Evolutionary conservation across 2,113 vertebrate genomes (phyloP).

Genomic region (Dendropsophus ebraccatus): DNA sequence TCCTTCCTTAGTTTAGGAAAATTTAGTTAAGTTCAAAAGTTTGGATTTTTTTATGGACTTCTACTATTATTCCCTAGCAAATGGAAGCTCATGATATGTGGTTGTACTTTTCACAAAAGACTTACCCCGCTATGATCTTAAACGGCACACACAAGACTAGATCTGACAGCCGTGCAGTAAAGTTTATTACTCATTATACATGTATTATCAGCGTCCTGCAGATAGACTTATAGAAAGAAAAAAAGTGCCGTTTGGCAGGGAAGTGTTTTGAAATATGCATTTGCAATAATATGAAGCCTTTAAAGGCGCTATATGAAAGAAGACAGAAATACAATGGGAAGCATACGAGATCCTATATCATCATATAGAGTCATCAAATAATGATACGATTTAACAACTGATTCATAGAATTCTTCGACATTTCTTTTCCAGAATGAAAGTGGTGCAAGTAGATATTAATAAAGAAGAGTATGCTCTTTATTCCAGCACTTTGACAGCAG

Average conservation of each 20-base stretch:
- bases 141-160: conserved; percentile 27
- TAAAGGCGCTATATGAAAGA: conserved; percentile 26
- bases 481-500: conserved; percentile 24
- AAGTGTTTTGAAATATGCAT: conserved; percentile 48
- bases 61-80: conserved; percentile 1
- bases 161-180: conserved; percentile 38
- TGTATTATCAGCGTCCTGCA: conserved; percentile 30
- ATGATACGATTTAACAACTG: conserved; percentile 8
- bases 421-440: neutral
- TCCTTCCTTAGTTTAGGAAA: neutral
- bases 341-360: conserved; percentile 22
- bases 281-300: conserved; percentile 45
- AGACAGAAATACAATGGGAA: conserved; percentile 40
- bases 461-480: conserved; percentile 25
- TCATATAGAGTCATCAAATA: conserved; percentile 35
- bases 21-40: conserved; percentile 31
- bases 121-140: conserved; percentile 26
- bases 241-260: conserved; percentile 4
- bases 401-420: conserved; percentile 35
- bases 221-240: neutral
- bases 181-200: conserved; percentile 45
- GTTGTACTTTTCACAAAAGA: conserved; percentile 24
- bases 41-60: conserved; percentile 44
- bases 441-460: conserved; percentile 27
- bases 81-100: conserved; percentile 24